These are phyloP conservation scores for Autographa gamma DNA, from an alignment of 2,888 invertebrate genomes.

Conservation along the genomic window DNA sequence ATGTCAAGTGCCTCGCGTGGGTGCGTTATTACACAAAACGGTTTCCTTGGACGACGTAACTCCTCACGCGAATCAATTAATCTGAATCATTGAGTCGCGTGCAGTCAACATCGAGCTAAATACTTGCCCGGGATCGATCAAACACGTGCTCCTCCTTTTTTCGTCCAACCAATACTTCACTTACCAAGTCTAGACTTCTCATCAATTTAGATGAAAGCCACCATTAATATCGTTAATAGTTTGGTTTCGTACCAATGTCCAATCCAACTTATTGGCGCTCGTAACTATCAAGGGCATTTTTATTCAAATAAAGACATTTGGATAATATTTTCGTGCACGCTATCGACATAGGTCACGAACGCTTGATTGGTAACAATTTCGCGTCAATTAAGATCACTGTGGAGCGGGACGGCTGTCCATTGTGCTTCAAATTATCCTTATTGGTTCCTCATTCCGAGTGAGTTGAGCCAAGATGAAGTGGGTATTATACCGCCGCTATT, in stretches of 20 bases:
- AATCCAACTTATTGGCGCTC: slow-evolving; percentile 17
- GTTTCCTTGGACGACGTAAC: slow-evolving; percentile 64
- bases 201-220: slow-evolving; percentile 45
- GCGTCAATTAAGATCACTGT: slow-evolving; percentile 80
- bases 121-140: slow-evolving; percentile 54
- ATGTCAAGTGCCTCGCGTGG: slow-evolving; percentile 75
- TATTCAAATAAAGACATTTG: slow-evolving; percentile 52
- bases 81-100: slow-evolving; percentile 74
- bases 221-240: slow-evolving; percentile 42
- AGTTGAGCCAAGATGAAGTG: slow-evolving; percentile 48
- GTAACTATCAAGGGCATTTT: slow-evolving; percentile 47
- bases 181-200: slow-evolving; percentile 52
- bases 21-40: slow-evolving; percentile 66
- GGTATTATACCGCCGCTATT: slow-evolving; percentile 53
- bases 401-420: slow-evolving; percentile 70
- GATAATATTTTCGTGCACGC: slow-evolving; percentile 59
- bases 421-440: slow-evolving; percentile 81
- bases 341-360: slow-evolving; percentile 72
- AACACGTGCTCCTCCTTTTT: slow-evolving; percentile 62
- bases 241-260: slow-evolving; percentile 20
- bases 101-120: slow-evolving; percentile 65
- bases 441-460: slow-evolving; percentile 81
- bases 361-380: slow-evolving; percentile 85
- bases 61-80: slow-evolving; percentile 76
- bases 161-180: slow-evolving; percentile 29